Base-by-base conservation (phyloP, 1,140 invertebrate species). In the Octopus sinensis region DNA sequence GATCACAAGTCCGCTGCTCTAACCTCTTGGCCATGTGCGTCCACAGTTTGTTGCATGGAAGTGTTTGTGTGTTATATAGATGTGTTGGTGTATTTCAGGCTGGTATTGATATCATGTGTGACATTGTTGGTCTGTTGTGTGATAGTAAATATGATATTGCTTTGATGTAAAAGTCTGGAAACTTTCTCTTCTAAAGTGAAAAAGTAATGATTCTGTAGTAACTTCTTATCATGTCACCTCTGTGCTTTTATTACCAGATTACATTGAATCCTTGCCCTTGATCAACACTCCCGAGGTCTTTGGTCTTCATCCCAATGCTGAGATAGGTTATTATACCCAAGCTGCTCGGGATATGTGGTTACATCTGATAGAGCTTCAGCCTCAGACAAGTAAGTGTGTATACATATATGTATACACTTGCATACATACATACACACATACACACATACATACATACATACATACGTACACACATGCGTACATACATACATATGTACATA, bases 281-380 rank as follows among this genome's bases (percentile, higher is more conserved):
- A 86, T 87, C 43, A 91, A 91, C 83, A 91, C 90, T 12, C 91
- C 91, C 10, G 89, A 91, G 84, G 91, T 91, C 77, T 91, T 91
- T 87, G 90, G 91, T 54, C 86, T 91, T 0, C 89, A 91, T 81
- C 88, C 90, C n/a, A 91, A 91, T 86, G 90, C 91, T 82, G 90
- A 91, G 86, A 91, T 91, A 80, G 90, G 90, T 53, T 91, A 91
- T 83, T 96, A 96, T 88, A 96, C 95, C 68, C 93, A 95, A 89
- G 94, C 95, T 1, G 94, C 95, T 6, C 94, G 94, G 85, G 93
- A 94, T 86, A 96, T 97, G 92, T 97, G 95, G 95, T 92, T 85
- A 75, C 93, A 95, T 90, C 91, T 97, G 76, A 94, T 96, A 84
- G 95, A 96, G 86, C 90, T 97, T 54, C 96, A 97, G 88, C 96